Evolutionary conservation across 1,140 invertebrate species (phyloP).

Genomic region (Gonioctena quinquepunctata): DNA sequence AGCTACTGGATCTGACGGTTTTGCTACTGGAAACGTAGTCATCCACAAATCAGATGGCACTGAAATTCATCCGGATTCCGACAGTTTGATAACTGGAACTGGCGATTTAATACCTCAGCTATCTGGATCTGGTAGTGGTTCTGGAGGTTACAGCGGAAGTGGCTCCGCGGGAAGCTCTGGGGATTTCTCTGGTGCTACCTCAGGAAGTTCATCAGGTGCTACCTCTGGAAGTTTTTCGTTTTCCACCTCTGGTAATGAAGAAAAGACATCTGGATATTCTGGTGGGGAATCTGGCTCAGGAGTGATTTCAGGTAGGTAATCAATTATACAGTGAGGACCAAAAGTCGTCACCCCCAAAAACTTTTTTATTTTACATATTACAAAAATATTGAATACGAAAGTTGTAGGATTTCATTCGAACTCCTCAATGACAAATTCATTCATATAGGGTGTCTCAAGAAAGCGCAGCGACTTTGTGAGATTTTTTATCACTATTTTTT

Average conservation of each 20-base stretch:
- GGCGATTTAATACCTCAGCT: background rate
- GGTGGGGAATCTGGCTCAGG: background rate
- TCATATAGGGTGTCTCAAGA: too few species aligned
- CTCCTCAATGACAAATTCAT: too few species aligned
- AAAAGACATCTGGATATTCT: background rate
- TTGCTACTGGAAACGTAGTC: background rate
- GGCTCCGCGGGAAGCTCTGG: background rate
- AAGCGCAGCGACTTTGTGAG: too few species aligned
- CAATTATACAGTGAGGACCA: too few species aligned
- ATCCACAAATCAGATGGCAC: background rate
- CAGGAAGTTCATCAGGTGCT: background rate
- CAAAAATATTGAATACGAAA: too few species aligned
- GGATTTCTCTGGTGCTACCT: background rate
- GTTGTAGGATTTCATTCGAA: too few species aligned
- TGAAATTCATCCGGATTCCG: background rate
- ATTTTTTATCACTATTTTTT: too few species aligned
- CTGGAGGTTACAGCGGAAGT: background rate
- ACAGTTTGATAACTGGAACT: background rate
- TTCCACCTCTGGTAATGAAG: background rate
- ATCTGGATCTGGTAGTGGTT: background rate
- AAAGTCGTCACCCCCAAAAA: too few species aligned
- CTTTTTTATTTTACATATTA: too few species aligned
- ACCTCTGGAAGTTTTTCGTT: too few species aligned
- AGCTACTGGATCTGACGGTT: background rate
- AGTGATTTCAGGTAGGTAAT: background rate